These are phyloP conservation scores for Esox niger DNA, from an alignment of 2,113 vertebrate species.

Conservation along the genomic window DNA sequence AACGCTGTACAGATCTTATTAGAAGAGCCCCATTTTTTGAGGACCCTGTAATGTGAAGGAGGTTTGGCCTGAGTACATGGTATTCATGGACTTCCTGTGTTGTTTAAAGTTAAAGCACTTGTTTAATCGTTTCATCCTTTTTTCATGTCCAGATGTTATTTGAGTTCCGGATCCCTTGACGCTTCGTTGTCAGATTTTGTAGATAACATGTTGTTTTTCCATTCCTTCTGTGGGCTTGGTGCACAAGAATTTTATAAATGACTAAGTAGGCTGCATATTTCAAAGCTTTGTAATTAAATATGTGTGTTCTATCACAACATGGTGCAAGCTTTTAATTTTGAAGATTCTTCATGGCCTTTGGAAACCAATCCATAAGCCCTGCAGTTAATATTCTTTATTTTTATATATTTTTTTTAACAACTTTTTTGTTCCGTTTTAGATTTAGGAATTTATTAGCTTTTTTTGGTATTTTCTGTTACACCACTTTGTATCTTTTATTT, in stretches of 20 bases:
- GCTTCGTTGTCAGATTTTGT: too few species aligned
- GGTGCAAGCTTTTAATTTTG: not conserved
- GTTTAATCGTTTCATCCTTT: not conserved
- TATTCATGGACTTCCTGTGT: constrained; percentile 7
- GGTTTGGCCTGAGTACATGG: not conserved
- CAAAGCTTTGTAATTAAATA: not conserved
- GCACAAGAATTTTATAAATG: not conserved
- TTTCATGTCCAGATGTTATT: constrained; percentile 5
- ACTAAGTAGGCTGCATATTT: not conserved
- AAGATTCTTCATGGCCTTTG: not conserved
- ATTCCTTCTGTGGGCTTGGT: not conserved
- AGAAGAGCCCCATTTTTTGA: too few species aligned
- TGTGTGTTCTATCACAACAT: not conserved
- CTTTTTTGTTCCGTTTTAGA: too few species aligned
- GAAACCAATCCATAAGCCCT: not conserved
- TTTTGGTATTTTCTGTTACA: too few species aligned
- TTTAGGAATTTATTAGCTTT: too few species aligned
- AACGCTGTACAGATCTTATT: too few species aligned
- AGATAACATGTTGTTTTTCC: too few species aligned
- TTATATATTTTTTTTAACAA: too few species aligned
- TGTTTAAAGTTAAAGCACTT: constrained; percentile 4
- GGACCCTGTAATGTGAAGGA: not conserved
- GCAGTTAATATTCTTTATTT: too few species aligned
- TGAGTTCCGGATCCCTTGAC: too few species aligned
- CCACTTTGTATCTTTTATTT: too few species aligned